phyloP scores from a whole-genome alignment of 37 sponge, comb jelly and placozoan genomes.

The Amphimedon queenslandica region DNA sequence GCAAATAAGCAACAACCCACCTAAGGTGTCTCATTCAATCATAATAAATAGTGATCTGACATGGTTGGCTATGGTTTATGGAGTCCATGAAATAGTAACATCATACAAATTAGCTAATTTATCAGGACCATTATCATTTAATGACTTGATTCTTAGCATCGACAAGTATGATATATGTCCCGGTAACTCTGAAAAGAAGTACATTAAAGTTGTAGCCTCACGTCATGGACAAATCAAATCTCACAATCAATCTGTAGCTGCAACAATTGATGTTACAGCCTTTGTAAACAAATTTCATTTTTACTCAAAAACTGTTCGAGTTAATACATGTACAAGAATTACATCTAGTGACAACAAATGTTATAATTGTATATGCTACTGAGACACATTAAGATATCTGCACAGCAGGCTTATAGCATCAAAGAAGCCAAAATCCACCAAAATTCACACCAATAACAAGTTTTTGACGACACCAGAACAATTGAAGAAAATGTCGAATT shows the following conservation, averaged over 20 bases:
- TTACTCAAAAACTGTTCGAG: conserved; percentile 32
- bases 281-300: conserved; percentile 13
- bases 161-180: conserved; percentile 21
- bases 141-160: conserved; percentile 7
- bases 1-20: too few species aligned
- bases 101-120: conserved; percentile 3
- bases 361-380: conserved; percentile 34
- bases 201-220: conserved; percentile 16
- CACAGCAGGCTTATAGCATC: conserved; percentile 12
- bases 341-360: conserved; percentile 8
- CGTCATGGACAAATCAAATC: conserved; percentile 32
- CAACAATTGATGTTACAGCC: conserved; percentile 15
- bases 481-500: conserved; percentile 4
- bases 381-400: conserved; percentile 24
- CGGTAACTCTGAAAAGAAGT: conserved; percentile 28
- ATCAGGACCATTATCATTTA: not conserved
- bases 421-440: conserved; percentile 6
- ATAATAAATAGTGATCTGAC: conserved; percentile 21
- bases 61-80: conserved; percentile 28
- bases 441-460: conserved; percentile 33
- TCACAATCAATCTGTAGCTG: conserved; percentile 15
- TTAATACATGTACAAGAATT: conserved; percentile 27
- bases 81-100: conserved; percentile 1
- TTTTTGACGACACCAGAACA: conserved; percentile 37
- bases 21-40: conserved; percentile 15